Base-by-base conservation (phyloP, 2,113 vertebrate species). In the Erinaceus europaeus region DNA sequence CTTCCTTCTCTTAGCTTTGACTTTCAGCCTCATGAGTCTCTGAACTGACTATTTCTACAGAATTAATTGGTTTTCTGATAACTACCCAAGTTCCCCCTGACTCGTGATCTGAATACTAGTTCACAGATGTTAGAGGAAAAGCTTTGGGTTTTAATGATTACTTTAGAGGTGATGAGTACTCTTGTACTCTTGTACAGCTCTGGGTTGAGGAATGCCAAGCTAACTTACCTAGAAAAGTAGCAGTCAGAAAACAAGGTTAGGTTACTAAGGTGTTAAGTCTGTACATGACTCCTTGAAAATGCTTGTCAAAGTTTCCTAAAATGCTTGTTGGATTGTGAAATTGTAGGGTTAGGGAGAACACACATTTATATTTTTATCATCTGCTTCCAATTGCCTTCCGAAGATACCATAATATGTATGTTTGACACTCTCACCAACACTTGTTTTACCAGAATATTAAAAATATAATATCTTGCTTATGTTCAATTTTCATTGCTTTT, bases 11-110 rank as follows among this genome's bases (percentile, higher is more conserved):
- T 79, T 36, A 65, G 71, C 17, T 48, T 90, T 89, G 67, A 32
- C 55, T 50, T 18, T 76, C 90, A 59, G 61, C 23, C 42, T 40
- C 3, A 7, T 75, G 72, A 55, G 55, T 89, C 40, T 64, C 69
- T 88, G 53, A 38, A 53, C 20, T 71, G 64, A 84, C 84, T 88
- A 52, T 23, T 93, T 76, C 44, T 84, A 59, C 4, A 29, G 12
- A 32, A 36, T 89, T 83, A 78, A 29, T 84, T 17, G 25, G 38
- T 92, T 90, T 92, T 55, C 69, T 91, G 65, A 87, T 93, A 82
- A 65, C 12, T 84, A 59, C 73, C 32, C 17, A 50, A 89, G 40
- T 86, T 91, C 23, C n/a, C 23, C n/a, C 50, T 80, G 61, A 84
- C 38, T 55, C 75, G 72, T 77, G 65, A 61, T 89, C 21, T 85